Conservation (phyloP, 1,140 invertebrate species). For the Hermetia illucens region DNA sequence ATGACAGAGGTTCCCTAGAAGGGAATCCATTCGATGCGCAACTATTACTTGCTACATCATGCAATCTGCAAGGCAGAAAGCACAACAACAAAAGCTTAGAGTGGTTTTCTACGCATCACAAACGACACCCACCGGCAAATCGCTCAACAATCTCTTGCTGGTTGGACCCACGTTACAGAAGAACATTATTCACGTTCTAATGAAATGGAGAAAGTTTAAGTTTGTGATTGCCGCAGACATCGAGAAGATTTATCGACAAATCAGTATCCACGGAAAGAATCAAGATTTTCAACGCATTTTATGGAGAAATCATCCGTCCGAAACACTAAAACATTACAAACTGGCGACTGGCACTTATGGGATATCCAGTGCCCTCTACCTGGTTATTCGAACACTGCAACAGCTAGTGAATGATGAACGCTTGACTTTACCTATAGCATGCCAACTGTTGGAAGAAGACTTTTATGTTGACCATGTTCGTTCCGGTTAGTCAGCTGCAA, state of each 20-base stretch:
- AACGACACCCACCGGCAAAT: slow-evolving; percentile 8
- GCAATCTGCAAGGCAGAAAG: too few relatives aligned
- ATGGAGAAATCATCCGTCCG: neutral
- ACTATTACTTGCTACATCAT: too few relatives aligned
- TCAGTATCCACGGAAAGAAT: neutral
- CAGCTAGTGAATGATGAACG: too few relatives aligned
- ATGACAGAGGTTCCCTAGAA: too few relatives aligned
- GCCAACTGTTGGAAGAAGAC: too few relatives aligned
- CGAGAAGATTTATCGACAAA: neutral
- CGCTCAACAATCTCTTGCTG: slow-evolving; percentile 16
- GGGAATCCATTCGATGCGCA: too few relatives aligned
- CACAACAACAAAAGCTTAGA: slow-evolving; percentile 5
- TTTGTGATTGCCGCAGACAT: neutral
- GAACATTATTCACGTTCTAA: neutral
- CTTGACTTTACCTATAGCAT: too few relatives aligned
- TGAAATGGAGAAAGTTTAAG: neutral
- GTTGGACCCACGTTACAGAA: slow-evolving; percentile 22
- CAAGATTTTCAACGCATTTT: neutral
- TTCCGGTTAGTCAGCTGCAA: too few relatives aligned
- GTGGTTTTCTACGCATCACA: slow-evolving; percentile 22
- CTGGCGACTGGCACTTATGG: neutral
- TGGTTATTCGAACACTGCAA: neutral
- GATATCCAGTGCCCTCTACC: neutral
- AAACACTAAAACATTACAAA: neutral
- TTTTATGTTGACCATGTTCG: too few relatives aligned